Percentiles rank a stretch among this genome's conserved stretches.
Conservation (phyloP, 1,140 invertebrate species). For the Lepidotrigona ventralis region DNA sequence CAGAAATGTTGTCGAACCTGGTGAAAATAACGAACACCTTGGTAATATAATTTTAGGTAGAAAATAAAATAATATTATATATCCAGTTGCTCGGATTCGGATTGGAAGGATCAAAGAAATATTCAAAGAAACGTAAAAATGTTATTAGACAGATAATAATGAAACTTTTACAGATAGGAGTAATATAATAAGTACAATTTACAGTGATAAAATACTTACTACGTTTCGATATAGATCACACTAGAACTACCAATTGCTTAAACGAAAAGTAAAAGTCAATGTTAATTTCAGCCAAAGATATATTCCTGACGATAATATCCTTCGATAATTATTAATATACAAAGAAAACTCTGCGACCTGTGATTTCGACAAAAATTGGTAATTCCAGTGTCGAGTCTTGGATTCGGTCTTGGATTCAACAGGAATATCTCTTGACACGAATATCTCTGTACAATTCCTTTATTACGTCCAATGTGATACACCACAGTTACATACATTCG, state of each 20-base stretch:
- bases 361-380: background rate
- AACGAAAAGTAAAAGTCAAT: background rate
- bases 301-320: background rate
- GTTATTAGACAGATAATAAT: background rate
- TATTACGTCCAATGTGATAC: conserved; percentile 35
- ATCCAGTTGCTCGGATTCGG: background rate
- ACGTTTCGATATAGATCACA: background rate
- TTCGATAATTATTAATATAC: background rate
- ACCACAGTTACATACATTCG: conserved; percentile 35
- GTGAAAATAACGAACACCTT: no score
- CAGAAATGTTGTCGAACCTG: background rate
- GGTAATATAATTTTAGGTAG: background rate
- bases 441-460: conserved; percentile 34
- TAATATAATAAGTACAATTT: background rate
- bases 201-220: background rate
- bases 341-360: no score
- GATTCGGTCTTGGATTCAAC: conserved; percentile 4
- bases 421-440: background rate
- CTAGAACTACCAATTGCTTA: background rate
- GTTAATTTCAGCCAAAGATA: background rate
- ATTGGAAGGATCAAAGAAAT: background rate
- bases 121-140: background rate
- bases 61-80: background rate
- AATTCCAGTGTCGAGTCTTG: background rate
- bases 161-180: background rate